Base-by-base conservation (phyloP, 64 coral and sea anemone species). In the Acropora yongei region DNA sequence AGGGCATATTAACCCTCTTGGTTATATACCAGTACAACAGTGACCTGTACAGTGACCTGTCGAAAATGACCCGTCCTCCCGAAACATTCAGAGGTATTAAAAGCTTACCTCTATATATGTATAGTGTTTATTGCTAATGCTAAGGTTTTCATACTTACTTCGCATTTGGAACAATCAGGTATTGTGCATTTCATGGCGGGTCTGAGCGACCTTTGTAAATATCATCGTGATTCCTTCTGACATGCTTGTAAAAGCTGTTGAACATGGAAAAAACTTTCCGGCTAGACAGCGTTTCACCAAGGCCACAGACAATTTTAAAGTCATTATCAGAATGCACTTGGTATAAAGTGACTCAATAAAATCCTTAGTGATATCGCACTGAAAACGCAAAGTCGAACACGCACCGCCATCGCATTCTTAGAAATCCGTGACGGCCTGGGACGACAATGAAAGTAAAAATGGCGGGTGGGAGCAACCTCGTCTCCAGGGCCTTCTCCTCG, bases 201-300 rank as follows among this genome's bases (percentile, higher is more conserved):
- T 18, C 2, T 1, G 47, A 53, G 78, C 49, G 78, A 80, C 78
- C 78, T 57, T 80, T 80, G 78, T 80, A 57, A 18, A 80, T 49
- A 55, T 80, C 78, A 48, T 17, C 19, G 47, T 80, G 78, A 44
- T 57, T 80, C 47, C 77, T 80, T 53, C 78, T 48, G 47, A 80
- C 47, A 19, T 80, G 78, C 19, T 55, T 80, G 48, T 80, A 80
- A 55, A 80, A 80, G 49, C 49, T 80, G 5, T 80, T 80, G 78
- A 18, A 80, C 48, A 55, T 80, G 49, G 16, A 19, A 49, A 51
- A 80, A 80, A 55, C 48, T 51, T 80, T 80, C 1, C 49, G 49
- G 78, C 78, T 55, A 55, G 16, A 11, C 1, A 16, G 18, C 49
- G 47, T 53, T 18, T 80, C 78, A 48, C 78, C 78, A 18, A 80